Percentiles rank a stretch among this genome's conserved stretches.
phyloP scores from a whole-genome alignment of 2,888 invertebrate species.

The Cabera pusaria region DNA sequence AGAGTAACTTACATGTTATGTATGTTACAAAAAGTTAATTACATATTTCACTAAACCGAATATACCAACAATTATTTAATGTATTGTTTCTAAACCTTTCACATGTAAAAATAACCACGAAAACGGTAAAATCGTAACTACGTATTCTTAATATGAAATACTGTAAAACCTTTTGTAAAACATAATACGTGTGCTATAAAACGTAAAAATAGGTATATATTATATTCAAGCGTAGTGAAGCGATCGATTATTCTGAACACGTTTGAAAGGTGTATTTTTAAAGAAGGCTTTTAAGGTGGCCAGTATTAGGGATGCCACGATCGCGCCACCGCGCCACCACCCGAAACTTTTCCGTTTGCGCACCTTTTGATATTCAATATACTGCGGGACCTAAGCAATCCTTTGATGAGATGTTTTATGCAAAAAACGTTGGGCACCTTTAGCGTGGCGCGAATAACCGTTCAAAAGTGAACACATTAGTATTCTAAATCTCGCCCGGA shows the following conservation, averaged over 20 bases:
- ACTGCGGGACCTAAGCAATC: slow-evolving; percentile 78
- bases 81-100: too few species aligned
- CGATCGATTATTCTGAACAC: slow-evolving; percentile 72
- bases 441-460: slow-evolving; percentile 79
- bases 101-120: too few species aligned
- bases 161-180: too few species aligned
- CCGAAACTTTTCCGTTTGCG: slow-evolving; percentile 72
- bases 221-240: slow-evolving; percentile 28
- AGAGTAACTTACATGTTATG: too few species aligned
- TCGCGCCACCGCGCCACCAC: slow-evolving; percentile 57
- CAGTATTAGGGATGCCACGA: slow-evolving; percentile 70
- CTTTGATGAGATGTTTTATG: slow-evolving; percentile 84
- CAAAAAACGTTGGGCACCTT: slow-evolving; percentile 80
- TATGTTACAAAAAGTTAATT: too few species aligned
- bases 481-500: slow-evolving; percentile 69
- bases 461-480: slow-evolving; percentile 81
- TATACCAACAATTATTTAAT: too few species aligned
- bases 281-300: slow-evolving; percentile 74
- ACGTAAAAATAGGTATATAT: slow-evolving; percentile 18
- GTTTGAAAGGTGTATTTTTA: slow-evolving; percentile 79
- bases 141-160: too few species aligned
- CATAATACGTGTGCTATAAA: slow-evolving; percentile 17
- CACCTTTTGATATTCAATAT: slow-evolving; percentile 84
- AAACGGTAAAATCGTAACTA: too few species aligned
- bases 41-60: too few species aligned